Evolutionary conservation across 1,140 invertebrate genomes (phyloP), one percentile per base, ranked within the genome.

Genomic region (Trichogramma pretiosum): DNA sequence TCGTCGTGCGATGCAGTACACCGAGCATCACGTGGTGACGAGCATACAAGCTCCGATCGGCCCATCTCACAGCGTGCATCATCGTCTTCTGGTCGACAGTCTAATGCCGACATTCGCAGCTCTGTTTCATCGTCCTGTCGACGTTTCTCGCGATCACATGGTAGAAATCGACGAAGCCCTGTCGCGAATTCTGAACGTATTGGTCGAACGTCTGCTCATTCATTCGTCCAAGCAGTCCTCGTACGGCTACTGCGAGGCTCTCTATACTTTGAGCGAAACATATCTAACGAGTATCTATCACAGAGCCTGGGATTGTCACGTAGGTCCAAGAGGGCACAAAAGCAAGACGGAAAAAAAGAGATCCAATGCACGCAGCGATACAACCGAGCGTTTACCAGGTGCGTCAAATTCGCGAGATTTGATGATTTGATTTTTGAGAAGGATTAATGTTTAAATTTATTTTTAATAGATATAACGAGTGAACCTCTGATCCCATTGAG

Each of bases 191-290:
- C 49, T 68, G 2, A 52, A 55, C 38, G 13, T 46, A 4, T 34
- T 73, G 2, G 56, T 55, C 1, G 65, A 73, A 19, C 61, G 61
- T 16, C 48, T 73, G 3, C 47, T 62, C 8, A 44, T 66, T 1
- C 55, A 57, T 22, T 60, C 65, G 9, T 68, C 69, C 0, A 70
- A 64, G 39, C 57, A 63, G 54, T 64, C 70, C 24, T 57, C 73
- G 36, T 70, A 66, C 44, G 78, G 78, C 9, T 77, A 75, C 50
- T 72, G 74, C 50, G 76, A 79, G 58, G 64, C 75, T 3, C 49
- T 80, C 0, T 69, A 67, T 47, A 21, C 48, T 5, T 58, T 80
- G 8, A 75, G 75, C 19, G 63, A 68, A 17, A 50, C 56, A 2
- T 79, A 75, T 51, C 56, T 64, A 5, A 72, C 73, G 7, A 73